A percentile compares a stretch with the other conserved stretches of the same genome.
These are phyloP conservation scores for Enteromius fasciolatus DNA, from an alignment of 2,797 vertebrate species.

Conservation along the genomic window DNA sequence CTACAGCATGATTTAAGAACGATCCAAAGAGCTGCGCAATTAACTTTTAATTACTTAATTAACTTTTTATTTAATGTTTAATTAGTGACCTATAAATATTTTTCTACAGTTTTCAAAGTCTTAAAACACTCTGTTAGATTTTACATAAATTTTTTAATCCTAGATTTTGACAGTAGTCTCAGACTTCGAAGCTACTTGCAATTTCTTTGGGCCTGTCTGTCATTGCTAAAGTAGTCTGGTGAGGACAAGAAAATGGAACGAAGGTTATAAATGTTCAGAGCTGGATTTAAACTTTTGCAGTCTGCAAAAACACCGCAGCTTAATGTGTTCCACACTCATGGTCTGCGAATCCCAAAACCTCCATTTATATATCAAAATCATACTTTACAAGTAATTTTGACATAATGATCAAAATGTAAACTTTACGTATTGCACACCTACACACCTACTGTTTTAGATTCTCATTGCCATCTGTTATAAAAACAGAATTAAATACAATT, in stretches of 20 bases:
- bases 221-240: not conserved
- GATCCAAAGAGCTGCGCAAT: not conserved
- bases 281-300: not conserved
- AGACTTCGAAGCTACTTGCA: not conserved
- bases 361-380: not conserved
- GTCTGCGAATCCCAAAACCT: not conserved
- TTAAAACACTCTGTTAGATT: not conserved
- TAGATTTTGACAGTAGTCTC: not conserved
- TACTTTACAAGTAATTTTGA: not conserved
- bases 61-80: conserved; percentile 12
- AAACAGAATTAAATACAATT: not conserved
- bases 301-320: not conserved
- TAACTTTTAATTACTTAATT: conserved; percentile 14
- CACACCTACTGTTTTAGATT: not conserved
- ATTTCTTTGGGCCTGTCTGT: not conserved
- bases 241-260: not conserved
- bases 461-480: not conserved
- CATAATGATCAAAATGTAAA: not conserved
- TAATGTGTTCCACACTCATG: not conserved
- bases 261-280: not conserved
- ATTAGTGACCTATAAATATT: conserved; percentile 7
- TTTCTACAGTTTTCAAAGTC: not conserved
- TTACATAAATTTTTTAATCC: not conserved
- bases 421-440: not conserved
- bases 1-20: not conserved